A percentile compares a stretch with the other conserved stretches of the same genome.
phyloP scores from a whole-genome alignment of 2,888 invertebrate species.

The Seira musarum region DNA sequence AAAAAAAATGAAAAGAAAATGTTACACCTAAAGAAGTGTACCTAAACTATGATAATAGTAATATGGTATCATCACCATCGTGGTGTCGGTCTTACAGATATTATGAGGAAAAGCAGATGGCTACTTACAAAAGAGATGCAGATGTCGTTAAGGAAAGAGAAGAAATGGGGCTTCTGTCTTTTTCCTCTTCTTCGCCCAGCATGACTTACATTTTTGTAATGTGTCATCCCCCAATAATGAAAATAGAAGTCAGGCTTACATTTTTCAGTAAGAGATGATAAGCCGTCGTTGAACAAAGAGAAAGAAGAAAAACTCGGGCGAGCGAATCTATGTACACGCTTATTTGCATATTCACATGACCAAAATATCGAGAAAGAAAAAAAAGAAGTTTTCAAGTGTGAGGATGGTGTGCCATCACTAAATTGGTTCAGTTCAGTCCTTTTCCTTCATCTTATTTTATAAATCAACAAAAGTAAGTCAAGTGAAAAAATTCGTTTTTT shows the following conservation, averaged over 20 bases:
- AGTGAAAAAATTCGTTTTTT: constrained; percentile 48
- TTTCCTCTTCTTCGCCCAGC: not conserved
- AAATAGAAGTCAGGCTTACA: not conserved
- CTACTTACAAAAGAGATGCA: constrained; percentile 34
- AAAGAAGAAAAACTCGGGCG: too few species aligned
- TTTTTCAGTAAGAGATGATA: too few species aligned
- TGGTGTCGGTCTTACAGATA: not conserved
- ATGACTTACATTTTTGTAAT: constrained; percentile 15
- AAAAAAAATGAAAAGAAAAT: constrained; percentile 16
- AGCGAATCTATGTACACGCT: too few species aligned
- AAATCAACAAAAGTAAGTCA: constrained; percentile 56
- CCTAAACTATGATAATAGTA: not conserved
- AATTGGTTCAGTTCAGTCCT: constrained; percentile 38
- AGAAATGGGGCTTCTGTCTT: constrained; percentile 3
- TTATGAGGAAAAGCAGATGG: constrained; percentile 54
- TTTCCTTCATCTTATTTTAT: constrained; percentile 38
- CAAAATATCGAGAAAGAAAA: too few species aligned
- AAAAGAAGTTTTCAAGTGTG: too few species aligned
- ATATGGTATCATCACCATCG: not conserved
- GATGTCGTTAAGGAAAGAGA: constrained; percentile 4
- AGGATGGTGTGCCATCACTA: not conserved
- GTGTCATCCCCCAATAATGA: constrained; percentile 1
- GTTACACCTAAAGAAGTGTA: not conserved
- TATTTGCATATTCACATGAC: too few species aligned
- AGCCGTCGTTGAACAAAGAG: too few species aligned